A percentile compares a stretch with the other conserved stretches of the same genome.
These are phyloP conservation scores for Tragopan temminckii DNA, from an alignment of 2,797 vertebrate species.

Conservation along the genomic window DNA sequence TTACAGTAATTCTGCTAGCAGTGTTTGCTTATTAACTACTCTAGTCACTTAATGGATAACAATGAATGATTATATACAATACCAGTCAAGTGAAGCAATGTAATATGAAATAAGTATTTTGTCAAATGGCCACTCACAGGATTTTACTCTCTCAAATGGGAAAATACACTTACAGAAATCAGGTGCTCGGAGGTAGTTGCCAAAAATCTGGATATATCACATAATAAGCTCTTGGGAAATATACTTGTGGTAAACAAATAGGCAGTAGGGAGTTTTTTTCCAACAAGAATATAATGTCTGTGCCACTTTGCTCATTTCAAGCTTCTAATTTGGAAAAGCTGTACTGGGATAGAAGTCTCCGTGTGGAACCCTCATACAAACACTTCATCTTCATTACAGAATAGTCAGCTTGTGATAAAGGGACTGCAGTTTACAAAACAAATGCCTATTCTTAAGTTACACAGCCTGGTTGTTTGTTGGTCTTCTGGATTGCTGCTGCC, in stretches of 20 bases:
- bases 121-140: conserved; percentile 10
- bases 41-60: conserved; percentile 58
- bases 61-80: conserved; percentile 47
- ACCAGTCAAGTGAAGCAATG: conserved; percentile 32
- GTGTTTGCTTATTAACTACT: conserved; percentile 59
- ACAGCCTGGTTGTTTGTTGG: not conserved
- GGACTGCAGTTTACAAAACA: not conserved
- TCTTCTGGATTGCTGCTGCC: not conserved
- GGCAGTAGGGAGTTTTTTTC: conserved; percentile 12
- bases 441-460: not conserved
- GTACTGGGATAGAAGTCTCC: not conserved
- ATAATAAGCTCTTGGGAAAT: conserved; percentile 14
- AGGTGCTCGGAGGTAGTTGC: conserved; percentile 53
- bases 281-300: not conserved
- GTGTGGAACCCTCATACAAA: not conserved
- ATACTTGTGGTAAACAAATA: conserved; percentile 35
- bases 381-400: conserved; percentile 13
- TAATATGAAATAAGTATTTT: conserved; percentile 39
- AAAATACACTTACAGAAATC: conserved; percentile 13
- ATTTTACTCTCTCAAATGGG: conserved; percentile 31
- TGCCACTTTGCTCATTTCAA: not conserved
- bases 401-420: not conserved
- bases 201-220: conserved; percentile 5
- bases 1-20: conserved; percentile 52
- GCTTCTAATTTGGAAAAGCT: conserved; percentile 17